Conservation (phyloP, 2,888 invertebrate genomes). For the Allygus modestus region DNA sequence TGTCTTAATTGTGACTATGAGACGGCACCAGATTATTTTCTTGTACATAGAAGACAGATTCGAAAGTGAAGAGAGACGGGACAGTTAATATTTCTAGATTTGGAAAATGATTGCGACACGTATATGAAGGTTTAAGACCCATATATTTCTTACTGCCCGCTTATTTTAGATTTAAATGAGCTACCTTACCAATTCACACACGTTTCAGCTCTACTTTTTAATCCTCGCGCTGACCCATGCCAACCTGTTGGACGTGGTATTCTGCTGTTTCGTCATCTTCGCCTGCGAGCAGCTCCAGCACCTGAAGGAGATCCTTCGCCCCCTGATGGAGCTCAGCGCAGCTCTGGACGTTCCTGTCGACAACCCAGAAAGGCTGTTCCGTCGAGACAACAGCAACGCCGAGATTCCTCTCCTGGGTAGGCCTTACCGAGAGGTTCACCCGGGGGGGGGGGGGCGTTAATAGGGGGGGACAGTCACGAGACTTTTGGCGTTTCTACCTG, state of each 20-base stretch:
- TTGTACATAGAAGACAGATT: too few relatives aligned
- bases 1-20: too few relatives aligned
- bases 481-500: too few relatives aligned
- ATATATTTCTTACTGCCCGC: too few relatives aligned
- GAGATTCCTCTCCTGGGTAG: slow-evolving; percentile 66
- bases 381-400: slow-evolving; percentile 64
- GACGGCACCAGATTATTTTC: too few relatives aligned
- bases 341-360: slow-evolving; percentile 86
- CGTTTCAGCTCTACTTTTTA: slow-evolving; percentile 81
- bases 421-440: too few relatives aligned
- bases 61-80: too few relatives aligned
- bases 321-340: slow-evolving; percentile 91
- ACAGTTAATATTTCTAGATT: too few relatives aligned
- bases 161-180: too few relatives aligned
- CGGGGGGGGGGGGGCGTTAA: not conserved
- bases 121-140: too few relatives aligned
- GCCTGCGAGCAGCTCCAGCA: slow-evolving; percentile 92
- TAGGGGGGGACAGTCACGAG: not conserved
- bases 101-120: too few relatives aligned
- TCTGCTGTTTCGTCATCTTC: slow-evolving; percentile 91
- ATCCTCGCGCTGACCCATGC: slow-evolving; percentile 80
- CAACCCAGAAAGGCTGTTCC: slow-evolving; percentile 76
- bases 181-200: too few relatives aligned
- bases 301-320: slow-evolving; percentile 91
- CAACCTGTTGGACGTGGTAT: slow-evolving; percentile 84